Evolutionary conservation across 2,888 invertebrate species (phyloP).

Genomic region (Mythimna loreyi): DNA sequence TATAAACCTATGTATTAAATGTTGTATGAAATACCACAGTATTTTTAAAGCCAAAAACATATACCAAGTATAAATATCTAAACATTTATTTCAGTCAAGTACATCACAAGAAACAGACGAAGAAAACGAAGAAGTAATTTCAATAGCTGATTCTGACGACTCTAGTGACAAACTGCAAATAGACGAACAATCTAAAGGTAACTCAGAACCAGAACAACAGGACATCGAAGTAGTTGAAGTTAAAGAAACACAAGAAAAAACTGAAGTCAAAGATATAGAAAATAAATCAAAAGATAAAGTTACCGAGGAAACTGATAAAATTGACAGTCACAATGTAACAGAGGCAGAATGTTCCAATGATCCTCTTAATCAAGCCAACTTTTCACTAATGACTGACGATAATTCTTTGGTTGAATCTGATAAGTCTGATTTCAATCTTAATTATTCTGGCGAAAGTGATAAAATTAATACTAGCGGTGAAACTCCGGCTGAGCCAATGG

Average conservation of each 20-base stretch:
- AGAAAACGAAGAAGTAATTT: constrained; percentile 76
- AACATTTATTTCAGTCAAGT: constrained; percentile 50
- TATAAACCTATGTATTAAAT: no score
- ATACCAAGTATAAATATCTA: background rate
- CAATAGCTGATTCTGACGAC: constrained; percentile 74
- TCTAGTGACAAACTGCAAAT: constrained; percentile 66
- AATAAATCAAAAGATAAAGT: background rate
- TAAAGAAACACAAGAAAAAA: constrained; percentile 9
- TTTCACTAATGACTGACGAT: constrained; percentile 85
- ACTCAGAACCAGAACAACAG: constrained; percentile 36
- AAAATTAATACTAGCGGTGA: constrained; percentile 46
- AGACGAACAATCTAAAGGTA: constrained; percentile 60
- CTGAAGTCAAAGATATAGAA: constrained; percentile 2
- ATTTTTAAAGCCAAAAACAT: background rate
- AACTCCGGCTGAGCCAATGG: constrained; percentile 43
- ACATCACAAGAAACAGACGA: constrained; percentile 40
- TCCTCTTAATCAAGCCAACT: constrained; percentile 76
- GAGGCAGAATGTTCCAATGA: constrained; percentile 62
- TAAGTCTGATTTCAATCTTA: constrained; percentile 74
- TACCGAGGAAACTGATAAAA: constrained; percentile 18
- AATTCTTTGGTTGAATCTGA: constrained; percentile 77
- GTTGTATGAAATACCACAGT: no score
- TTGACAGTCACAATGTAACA: constrained; percentile 32
- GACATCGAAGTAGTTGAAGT: constrained; percentile 42
- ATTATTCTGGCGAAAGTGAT: constrained; percentile 78